These are phyloP conservation scores for Solenopsis fugax DNA, from an alignment of 1,140 invertebrate species.

Conservation along the genomic window DNA sequence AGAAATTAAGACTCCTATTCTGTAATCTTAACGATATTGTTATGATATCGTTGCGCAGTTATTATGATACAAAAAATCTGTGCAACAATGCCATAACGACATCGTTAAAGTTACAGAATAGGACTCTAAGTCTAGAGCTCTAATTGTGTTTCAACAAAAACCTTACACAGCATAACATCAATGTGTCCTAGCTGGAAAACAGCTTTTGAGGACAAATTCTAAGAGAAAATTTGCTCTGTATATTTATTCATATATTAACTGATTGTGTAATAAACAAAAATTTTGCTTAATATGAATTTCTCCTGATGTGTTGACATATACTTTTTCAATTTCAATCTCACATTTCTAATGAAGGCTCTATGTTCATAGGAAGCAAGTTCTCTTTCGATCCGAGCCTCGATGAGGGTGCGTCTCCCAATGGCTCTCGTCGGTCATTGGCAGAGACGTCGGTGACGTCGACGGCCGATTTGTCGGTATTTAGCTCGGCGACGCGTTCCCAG, in stretches of 20 bases:
- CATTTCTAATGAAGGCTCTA: slow-evolving; percentile 10
- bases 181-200: too few relatives aligned
- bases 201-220: too few relatives aligned
- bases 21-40: too few relatives aligned
- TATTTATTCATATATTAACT: not conserved
- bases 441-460: slow-evolving; percentile 94
- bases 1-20: too few relatives aligned
- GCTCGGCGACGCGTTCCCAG: slow-evolving; percentile 90
- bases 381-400: slow-evolving; percentile 90
- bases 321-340: not conserved
- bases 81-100: too few relatives aligned
- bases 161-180: too few relatives aligned
- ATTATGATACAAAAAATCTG: too few relatives aligned
- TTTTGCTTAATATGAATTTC: not conserved
- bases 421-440: slow-evolving; percentile 92
- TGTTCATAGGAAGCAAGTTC: slow-evolving; percentile 88
- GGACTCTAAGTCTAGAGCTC: too few relatives aligned
- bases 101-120: too few relatives aligned
- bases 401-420: slow-evolving; percentile 89
- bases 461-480: slow-evolving; percentile 93
- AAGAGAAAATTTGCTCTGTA: not conserved
- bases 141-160: too few relatives aligned
- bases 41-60: too few relatives aligned
- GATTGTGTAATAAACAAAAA: not conserved
- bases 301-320: not conserved